phyloP scores from a whole-genome alignment of 2,113 vertebrate species.

The Fulica atra region DNA sequence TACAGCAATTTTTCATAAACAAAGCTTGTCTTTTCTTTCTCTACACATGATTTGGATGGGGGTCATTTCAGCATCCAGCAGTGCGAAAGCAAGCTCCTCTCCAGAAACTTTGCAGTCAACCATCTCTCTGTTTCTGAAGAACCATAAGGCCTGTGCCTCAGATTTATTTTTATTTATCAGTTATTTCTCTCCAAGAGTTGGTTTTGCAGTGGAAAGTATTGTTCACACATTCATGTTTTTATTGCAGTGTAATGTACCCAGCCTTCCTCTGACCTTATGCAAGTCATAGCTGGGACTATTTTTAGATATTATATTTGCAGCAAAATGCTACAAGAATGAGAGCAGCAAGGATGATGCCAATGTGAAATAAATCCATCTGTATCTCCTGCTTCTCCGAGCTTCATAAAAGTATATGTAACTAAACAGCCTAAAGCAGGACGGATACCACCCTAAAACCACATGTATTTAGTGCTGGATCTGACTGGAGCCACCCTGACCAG shows the following conservation, averaged over 20 bases:
- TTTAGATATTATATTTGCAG: conserved; percentile 65
- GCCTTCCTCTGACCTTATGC: conserved; percentile 61
- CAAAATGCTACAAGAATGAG: conserved; percentile 60
- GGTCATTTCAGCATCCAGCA: neutral
- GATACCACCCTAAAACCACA: neutral
- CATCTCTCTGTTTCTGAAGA: neutral
- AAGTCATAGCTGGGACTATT: conserved; percentile 65
- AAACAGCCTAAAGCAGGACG: neutral
- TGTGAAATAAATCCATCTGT: conserved; percentile 15
- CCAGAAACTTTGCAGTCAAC: neutral
- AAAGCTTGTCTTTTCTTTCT: neutral
- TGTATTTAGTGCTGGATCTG: neutral
- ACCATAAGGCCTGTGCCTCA: neutral
- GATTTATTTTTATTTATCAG: neutral
- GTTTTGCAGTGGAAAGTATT: conserved; percentile 50
- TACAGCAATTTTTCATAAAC: neutral
- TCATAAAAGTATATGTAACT: neutral
- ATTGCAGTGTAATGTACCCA: conserved; percentile 18
- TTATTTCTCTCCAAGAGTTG: neutral
- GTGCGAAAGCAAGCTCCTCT: neutral
- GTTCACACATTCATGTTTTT: neutral
- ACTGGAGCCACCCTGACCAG: neutral
- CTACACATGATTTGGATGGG: neutral
- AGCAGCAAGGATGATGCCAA: conserved; percentile 27
- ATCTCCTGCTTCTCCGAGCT: neutral